Evolutionary conservation across 2,113 vertebrate genomes (phyloP), one percentile per base, ranked within the genome.

Genomic region (Entomyzon cyanotis): DNA sequence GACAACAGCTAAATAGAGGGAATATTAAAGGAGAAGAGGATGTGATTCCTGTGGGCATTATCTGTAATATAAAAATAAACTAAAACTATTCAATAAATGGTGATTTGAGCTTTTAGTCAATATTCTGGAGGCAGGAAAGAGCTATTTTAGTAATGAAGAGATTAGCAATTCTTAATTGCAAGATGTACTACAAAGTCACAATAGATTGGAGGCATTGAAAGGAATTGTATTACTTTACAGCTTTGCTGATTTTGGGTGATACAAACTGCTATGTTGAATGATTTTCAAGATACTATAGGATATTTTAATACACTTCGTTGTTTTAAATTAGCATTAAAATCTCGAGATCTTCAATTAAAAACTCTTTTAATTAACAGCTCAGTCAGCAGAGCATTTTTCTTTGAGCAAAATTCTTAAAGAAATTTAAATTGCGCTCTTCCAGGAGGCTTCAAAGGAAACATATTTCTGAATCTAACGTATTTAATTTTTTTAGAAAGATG

Each of bases 31-130:
- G 41, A 69, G 80, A 91, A 84, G 56, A 68, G 25, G 44, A 28
- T 75, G 33, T 10, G 8, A 71, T 92, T 87, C 35, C n/a, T 89
- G 12, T 53, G 39, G 50, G 14, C 16, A 68, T 58, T 82, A 63
- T 60, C 59, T 93, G 23, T 81, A 91, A 86, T 63, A 75, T 23
- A 85, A 95, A 75, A 90, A 88, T 11, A 89, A 90, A 78, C 46
- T 71, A 59, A 81, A 79, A 74, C 89, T 87, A 50, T 68, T 84
- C 31, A 85, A 19, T 22, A 53, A 77, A 62, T 67, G 33, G 10
- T 3, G 2, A 65, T 78, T 81, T 78, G 30, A 59, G 52, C 39
- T 84, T 84, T 82, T 90, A 65, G 58, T 77, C 46, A 78, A 39
- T 78, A 42, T 93, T 92, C 68, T 9, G 4, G 73, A 46, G 22